Percentiles rank a stretch among this genome's conserved stretches.
Conservation (phyloP, 2,113 vertebrate genomes). For the Melospiza georgiana region DNA sequence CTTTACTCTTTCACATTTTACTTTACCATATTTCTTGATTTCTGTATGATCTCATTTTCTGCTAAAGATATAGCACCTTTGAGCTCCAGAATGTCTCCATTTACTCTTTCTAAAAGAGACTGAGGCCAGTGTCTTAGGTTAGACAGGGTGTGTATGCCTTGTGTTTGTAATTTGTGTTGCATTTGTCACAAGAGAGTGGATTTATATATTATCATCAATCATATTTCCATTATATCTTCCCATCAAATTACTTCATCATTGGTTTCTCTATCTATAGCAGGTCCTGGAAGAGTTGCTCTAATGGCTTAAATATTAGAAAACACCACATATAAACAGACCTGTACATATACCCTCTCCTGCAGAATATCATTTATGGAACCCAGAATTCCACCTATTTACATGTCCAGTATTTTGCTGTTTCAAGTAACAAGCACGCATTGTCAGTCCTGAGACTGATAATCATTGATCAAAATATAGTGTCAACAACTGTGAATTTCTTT, state of each 20-base stretch:
- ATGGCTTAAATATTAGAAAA: neutral
- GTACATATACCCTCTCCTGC: neutral
- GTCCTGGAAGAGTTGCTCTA: neutral
- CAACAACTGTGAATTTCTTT: neutral
- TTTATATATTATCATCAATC: neutral
- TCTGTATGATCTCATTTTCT: neutral
- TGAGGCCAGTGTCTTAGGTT: neutral
- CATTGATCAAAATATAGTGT: neutral
- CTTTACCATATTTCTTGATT: neutral
- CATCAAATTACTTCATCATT: neutral
- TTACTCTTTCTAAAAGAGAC: neutral
- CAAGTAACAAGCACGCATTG: neutral
- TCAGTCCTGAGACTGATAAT: neutral
- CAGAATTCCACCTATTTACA: neutral
- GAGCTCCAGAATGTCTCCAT: neutral
- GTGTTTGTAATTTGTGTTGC: neutral
- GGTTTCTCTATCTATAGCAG: neutral
- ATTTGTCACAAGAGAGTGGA: neutral
- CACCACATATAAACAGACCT: neutral
- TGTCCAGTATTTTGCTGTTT: neutral
- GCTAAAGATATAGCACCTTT: neutral
- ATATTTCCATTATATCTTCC: neutral
- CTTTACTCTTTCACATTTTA: neutral
- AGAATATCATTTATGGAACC: neutral
- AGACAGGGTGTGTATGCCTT: neutral